Base-by-base conservation (phyloP, 1,140 invertebrate species). In the Drosophila burlai region DNA sequence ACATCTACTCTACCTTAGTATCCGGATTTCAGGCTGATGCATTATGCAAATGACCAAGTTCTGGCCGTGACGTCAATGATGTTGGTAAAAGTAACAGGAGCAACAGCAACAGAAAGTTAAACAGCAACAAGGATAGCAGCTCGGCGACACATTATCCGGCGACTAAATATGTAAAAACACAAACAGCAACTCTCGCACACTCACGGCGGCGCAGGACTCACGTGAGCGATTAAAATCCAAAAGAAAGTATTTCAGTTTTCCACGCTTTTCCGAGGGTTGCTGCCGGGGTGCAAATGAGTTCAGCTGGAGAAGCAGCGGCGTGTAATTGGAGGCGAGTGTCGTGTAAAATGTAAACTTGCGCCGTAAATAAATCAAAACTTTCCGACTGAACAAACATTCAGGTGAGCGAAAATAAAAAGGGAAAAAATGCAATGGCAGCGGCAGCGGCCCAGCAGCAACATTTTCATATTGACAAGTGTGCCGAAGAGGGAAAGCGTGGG, bases 341-440 rank as follows among this genome's bases (percentile, higher is more conserved):
- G 85, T 90, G 85, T 90, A 90, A 90, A 90, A 90, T 90, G 85
- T 90, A 91, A 91, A 91, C 86, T 91, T 91, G 86, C 67, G 76
- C 83, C 87, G 87, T 91, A 91, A 91, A 91, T 91, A 91, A 91
- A 91, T 91, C 87, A 91, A 91, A 91, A 91, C 83, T 91, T 91
- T 91, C 87, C 86, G 87, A 91, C 87, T 91, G 87, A 91, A 91
- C 87, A 91, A 91, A 91, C 87, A 91, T 83, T 87, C 87, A 91
- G 87, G 86, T 87, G 87, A 90, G 86, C 86, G 86, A 83, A 57
- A 55, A 52, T 18, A 24, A 80, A 40, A n/a, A 2, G 5, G 4
- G 29, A 31, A 91, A 85, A 86, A 91, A 82, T 91, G 86, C 86
- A 90, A 74, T 73, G 69, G 74, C 81, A 76, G 57, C 76, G 69